A percentile compares a stretch with the other conserved stretches of the same genome.
phyloP scores from a whole-genome alignment of 2,888 invertebrate genomes.

The Epiblema foenella region DNA sequence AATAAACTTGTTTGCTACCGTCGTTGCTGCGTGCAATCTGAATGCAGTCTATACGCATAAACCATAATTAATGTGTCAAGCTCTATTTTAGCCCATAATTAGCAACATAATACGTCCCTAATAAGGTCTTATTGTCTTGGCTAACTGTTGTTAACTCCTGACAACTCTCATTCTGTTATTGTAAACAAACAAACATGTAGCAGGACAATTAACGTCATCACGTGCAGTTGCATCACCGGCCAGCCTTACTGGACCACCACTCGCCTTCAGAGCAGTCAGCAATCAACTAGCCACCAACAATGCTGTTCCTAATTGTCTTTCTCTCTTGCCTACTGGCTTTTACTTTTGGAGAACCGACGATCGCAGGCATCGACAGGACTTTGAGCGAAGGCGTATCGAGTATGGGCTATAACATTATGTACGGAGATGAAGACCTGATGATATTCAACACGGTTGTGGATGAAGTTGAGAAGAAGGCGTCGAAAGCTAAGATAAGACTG shows the following conservation, averaged over 20 bases:
- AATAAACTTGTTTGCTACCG: too few species aligned
- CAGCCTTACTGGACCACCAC: slow-evolving; percentile 45
- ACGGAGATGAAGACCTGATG: slow-evolving; percentile 70
- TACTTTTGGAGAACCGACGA: slow-evolving; percentile 53
- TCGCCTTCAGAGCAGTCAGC: slow-evolving; percentile 49
- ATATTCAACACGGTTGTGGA: slow-evolving; percentile 67
- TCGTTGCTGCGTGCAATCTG: too few species aligned
- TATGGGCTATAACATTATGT: slow-evolving; percentile 63
- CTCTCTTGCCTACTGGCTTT: slow-evolving; percentile 47
- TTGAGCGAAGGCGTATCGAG: slow-evolving; percentile 64
- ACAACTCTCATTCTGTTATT: slow-evolving; percentile 61
- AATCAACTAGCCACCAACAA: slow-evolving; percentile 53
- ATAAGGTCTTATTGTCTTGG: background rate
- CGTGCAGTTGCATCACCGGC: slow-evolving; percentile 63
- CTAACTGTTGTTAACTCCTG: slow-evolving; percentile 52
- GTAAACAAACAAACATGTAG: slow-evolving; percentile 53
- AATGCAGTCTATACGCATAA: too few species aligned
- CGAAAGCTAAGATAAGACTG: slow-evolving; percentile 58
- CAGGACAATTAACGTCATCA: slow-evolving; percentile 63
- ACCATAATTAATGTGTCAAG: background rate
- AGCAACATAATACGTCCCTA: background rate
- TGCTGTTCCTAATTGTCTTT: slow-evolving; percentile 55
- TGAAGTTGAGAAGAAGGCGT: slow-evolving; percentile 60
- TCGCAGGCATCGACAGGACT: slow-evolving; percentile 59
- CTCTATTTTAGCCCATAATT: slow-evolving; percentile 2